A percentile compares a stretch with the other conserved stretches of the same genome.
phyloP scores from a whole-genome alignment of 2,113 vertebrate species.

The Origma solitaria region DNA sequence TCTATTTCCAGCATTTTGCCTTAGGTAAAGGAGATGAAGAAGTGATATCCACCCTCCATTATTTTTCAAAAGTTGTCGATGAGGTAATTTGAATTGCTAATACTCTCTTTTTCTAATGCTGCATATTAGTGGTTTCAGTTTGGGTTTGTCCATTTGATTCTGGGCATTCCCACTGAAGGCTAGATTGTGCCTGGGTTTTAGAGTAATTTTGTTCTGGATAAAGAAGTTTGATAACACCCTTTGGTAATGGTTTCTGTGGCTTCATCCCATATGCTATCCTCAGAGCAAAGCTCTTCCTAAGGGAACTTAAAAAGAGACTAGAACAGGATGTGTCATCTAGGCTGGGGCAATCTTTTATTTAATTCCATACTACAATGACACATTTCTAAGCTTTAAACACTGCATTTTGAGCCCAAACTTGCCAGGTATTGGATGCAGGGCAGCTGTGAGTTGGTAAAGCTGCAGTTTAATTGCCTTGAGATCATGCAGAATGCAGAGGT shows the following conservation, averaged over 20 bases:
- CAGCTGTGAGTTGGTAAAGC: background rate
- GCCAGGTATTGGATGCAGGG: background rate
- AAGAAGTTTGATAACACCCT: background rate
- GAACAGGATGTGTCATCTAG: background rate
- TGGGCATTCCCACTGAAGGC: background rate
- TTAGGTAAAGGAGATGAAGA: slow-evolving; percentile 97
- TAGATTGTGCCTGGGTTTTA: background rate
- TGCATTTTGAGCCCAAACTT: background rate
- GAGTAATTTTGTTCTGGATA: background rate
- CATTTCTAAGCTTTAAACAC: background rate
- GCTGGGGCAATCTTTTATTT: background rate
- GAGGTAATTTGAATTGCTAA: slow-evolving; percentile 79
- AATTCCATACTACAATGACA: background rate
- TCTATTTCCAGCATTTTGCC: slow-evolving; percentile 87
- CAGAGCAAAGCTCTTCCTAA: background rate
- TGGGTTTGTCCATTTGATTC: background rate
- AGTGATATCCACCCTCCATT: slow-evolving; percentile 89
- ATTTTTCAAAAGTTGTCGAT: slow-evolving; percentile 89
- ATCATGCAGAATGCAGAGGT: background rate
- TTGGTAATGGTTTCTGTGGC: background rate
- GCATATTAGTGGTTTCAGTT: background rate
- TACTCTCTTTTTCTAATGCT: background rate
- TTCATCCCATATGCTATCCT: background rate
- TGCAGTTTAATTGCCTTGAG: background rate
- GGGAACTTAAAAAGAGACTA: background rate